phyloP scores from a whole-genome alignment of 2,113 vertebrate species.

The Bos indicus region DNA sequence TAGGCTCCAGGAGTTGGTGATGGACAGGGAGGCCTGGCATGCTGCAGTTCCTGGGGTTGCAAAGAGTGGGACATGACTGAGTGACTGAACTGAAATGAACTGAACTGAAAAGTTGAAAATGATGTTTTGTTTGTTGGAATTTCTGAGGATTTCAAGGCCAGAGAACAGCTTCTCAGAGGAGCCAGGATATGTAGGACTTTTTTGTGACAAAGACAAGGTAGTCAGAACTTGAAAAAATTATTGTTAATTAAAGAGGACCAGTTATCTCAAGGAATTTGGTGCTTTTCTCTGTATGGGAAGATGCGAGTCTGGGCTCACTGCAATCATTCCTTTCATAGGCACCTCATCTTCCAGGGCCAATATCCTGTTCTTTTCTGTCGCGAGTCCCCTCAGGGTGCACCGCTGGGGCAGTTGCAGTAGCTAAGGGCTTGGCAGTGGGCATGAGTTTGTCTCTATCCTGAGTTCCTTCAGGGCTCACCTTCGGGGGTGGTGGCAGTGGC shows the following conservation, averaged over 20 bases:
- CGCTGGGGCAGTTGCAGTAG: not conserved
- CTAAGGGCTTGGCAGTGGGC: not conserved
- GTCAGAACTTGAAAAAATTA: not conserved
- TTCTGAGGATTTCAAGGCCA: not conserved
- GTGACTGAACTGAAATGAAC: not conserved
- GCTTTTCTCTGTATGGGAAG: not conserved
- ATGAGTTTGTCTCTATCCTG: not conserved
- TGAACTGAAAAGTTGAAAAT: not conserved
- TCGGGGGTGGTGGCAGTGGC: not conserved
- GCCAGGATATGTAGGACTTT: not conserved
- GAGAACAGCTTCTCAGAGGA: not conserved
- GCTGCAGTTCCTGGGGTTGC: not conserved
- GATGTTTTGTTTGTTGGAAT: not conserved
- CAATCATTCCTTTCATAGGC: not conserved
- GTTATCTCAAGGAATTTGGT: not conserved
- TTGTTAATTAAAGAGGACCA: not conserved
- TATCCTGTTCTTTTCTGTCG: not conserved
- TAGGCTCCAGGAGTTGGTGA: fast-evolving
- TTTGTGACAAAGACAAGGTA: not conserved
- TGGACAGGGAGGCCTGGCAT: not conserved
- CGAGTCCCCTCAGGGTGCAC: not conserved
- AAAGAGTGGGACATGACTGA: not conserved
- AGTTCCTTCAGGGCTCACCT: not conserved
- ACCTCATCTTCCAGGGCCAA: not conserved
- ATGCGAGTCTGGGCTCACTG: not conserved